A percentile compares a stretch with the other conserved stretches of the same genome.
Conservation (phyloP, 2,797 vertebrate genomes). For the Calcarius lapponicus region DNA sequence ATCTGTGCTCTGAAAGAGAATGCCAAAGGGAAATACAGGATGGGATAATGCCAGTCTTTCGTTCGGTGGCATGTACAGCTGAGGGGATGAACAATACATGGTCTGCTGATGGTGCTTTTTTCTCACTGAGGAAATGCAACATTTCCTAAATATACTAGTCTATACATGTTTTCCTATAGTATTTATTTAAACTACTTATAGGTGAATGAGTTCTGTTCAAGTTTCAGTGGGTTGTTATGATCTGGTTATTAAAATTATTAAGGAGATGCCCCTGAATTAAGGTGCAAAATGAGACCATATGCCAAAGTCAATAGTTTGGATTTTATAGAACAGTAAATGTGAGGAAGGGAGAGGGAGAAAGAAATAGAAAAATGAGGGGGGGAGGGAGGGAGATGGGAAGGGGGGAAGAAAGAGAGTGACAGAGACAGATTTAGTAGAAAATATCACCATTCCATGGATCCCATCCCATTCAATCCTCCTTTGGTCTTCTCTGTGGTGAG, state of each 20-base stretch:
- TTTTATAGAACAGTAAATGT: not conserved
- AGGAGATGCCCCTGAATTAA: not conserved
- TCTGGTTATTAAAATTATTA: not conserved
- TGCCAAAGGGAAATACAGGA: constrained; percentile 84
- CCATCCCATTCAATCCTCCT: too few species aligned
- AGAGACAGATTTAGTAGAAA: too few species aligned
- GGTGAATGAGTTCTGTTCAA: not conserved
- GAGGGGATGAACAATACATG: too few species aligned
- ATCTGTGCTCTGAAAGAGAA: constrained; percentile 85
- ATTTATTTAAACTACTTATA: not conserved
- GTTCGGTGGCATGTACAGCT: too few species aligned
- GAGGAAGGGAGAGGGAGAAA: not conserved
- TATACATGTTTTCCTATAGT: not conserved
- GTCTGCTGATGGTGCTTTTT: too few species aligned
- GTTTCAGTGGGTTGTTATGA: not conserved
- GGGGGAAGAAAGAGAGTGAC: not conserved
- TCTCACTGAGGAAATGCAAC: not conserved
- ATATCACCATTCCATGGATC: too few species aligned
- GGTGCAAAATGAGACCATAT: not conserved
- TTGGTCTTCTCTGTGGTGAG: too few species aligned
- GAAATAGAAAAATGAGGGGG: too few species aligned
- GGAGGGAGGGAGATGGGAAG: too few species aligned
- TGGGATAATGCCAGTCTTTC: too few species aligned
- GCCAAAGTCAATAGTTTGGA: not conserved
- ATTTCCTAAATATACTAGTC: not conserved